Percentiles rank a stretch among this genome's conserved stretches.
phyloP scores from a whole-genome alignment of 2,113 vertebrate genomes.

The Amazona guildingii region DNA sequence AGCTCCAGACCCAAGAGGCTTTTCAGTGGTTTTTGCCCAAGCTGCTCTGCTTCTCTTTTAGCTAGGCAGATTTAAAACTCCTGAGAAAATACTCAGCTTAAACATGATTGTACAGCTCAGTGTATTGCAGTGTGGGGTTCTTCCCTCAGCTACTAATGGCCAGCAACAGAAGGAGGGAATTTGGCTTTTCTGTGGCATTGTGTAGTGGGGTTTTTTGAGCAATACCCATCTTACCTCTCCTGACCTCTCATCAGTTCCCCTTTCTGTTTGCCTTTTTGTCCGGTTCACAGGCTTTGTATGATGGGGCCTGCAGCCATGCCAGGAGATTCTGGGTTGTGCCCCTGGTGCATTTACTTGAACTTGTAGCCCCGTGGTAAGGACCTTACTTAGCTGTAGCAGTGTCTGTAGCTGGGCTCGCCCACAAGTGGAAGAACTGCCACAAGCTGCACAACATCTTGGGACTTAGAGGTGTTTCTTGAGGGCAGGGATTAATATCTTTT shows the following conservation, averaged over 20 bases:
- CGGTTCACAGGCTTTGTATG: background rate
- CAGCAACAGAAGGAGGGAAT: background rate
- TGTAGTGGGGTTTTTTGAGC: background rate
- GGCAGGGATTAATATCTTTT: background rate
- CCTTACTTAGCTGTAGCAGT: background rate
- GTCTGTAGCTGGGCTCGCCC: background rate
- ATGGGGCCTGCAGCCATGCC: background rate
- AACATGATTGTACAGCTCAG: background rate
- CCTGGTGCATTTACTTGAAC: background rate
- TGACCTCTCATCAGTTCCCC: background rate
- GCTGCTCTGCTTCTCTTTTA: background rate
- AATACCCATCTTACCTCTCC: fast-evolving
- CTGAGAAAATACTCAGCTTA: background rate
- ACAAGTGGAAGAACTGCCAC: fast-evolving
- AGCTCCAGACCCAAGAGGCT: background rate
- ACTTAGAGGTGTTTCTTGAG: background rate
- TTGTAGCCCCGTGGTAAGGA: background rate
- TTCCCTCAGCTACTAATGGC: background rate
- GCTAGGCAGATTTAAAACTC: background rate
- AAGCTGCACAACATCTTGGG: background rate
- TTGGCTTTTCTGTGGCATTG: background rate
- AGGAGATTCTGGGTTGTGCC: background rate
- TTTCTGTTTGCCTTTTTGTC: background rate
- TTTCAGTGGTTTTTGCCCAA: background rate
- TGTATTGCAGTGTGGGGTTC: background rate